Conservation (phyloP, 2,888 invertebrate species). For the Julus scandinavius region DNA sequence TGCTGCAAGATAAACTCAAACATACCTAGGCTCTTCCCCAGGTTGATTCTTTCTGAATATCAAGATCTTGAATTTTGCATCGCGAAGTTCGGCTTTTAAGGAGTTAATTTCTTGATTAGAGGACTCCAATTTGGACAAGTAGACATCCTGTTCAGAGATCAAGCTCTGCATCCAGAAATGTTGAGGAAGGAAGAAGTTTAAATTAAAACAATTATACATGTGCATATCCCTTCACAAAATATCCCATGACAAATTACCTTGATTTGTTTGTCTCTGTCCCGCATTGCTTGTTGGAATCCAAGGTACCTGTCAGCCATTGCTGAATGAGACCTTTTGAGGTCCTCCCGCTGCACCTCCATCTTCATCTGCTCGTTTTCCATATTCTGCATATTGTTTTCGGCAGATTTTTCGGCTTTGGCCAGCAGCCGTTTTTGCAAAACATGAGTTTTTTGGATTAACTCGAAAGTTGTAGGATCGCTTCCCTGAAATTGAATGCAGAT, state of each 20-base stretch:
- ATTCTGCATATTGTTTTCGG: conserved; percentile 4
- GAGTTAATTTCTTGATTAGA: conserved; percentile 44
- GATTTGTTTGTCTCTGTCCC: conserved; percentile 39
- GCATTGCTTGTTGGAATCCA: neutral
- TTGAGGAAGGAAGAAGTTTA: neutral
- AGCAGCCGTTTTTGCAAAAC: conserved; percentile 51
- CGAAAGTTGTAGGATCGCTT: conserved; percentile 50
- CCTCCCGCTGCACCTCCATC: neutral
- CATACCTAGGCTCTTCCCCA: neutral
- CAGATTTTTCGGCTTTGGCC: conserved; percentile 21
- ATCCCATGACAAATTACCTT: conserved; percentile 35
- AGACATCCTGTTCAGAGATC: conserved; percentile 31
- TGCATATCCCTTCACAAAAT: no score
- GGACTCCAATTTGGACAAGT: neutral
- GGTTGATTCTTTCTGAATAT: neutral
- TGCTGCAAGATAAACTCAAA: neutral
- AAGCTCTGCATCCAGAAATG: neutral
- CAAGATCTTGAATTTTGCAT: conserved; percentile 44
- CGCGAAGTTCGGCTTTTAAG: conserved; percentile 28
- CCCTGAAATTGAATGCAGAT: conserved; percentile 25
- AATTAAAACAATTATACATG: neutral
- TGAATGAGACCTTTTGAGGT: neutral
- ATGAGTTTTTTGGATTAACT: conserved; percentile 50
- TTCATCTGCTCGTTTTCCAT: conserved; percentile 14
- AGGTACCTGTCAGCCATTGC: neutral